Conservation (phyloP, 2,888 invertebrate species). For the Limenitis camilla region DNA sequence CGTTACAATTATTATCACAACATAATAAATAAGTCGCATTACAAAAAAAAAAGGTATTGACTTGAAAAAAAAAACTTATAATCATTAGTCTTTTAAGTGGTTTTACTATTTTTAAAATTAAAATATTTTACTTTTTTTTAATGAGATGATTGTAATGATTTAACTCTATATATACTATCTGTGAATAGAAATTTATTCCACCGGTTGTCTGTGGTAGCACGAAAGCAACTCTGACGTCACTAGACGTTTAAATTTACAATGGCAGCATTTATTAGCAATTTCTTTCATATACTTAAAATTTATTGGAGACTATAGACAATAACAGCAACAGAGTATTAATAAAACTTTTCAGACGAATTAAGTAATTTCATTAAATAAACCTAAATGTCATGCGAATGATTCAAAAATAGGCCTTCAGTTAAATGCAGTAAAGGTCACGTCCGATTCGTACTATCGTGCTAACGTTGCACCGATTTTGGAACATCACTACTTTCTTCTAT, state of each 20-base stretch:
- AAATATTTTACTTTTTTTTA: slow-evolving; percentile 61
- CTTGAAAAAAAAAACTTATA: slow-evolving; percentile 54
- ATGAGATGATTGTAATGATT: slow-evolving; percentile 27
- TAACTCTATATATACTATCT: slow-evolving; percentile 24
- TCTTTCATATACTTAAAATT: background rate
- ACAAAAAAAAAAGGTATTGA: slow-evolving; percentile 49
- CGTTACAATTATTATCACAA: slow-evolving; percentile 44
- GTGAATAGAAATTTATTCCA: slow-evolving; percentile 54
- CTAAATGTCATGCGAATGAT: slow-evolving; percentile 4
- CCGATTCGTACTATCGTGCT: slow-evolving; percentile 5
- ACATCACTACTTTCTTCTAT: background rate
- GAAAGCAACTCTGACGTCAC: background rate
- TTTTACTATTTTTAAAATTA: slow-evolving; percentile 58
- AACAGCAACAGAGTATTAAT: background rate
- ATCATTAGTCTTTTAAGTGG: slow-evolving; percentile 50
- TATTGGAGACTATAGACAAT: background rate
- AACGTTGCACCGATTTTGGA: background rate
- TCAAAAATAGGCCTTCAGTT: slow-evolving; percentile 57
- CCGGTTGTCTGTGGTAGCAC: slow-evolving; percentile 24
- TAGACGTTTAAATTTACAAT: slow-evolving; percentile 8
- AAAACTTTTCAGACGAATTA: background rate
- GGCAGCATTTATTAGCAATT: background rate
- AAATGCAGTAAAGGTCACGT: slow-evolving; percentile 47
- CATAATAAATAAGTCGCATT: slow-evolving; percentile 53
- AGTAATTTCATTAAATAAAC: slow-evolving; percentile 20